Base-by-base conservation (phyloP, 2,797 vertebrate species). In the Molothrus ater region DNA sequence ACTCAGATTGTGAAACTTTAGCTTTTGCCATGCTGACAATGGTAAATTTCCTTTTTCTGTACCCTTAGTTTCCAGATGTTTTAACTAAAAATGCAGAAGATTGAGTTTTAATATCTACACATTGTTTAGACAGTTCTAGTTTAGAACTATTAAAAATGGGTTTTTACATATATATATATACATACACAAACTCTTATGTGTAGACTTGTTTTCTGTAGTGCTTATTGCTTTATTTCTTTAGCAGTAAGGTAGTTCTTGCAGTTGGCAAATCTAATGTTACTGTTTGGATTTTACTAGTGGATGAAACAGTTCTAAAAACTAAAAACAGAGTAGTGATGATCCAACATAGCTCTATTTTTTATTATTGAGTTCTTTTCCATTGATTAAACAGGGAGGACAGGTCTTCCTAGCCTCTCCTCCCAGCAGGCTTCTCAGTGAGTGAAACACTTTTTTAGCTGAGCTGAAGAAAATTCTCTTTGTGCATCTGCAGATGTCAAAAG, bases 401-500 rank as follows among this genome's bases (percentile, higher is more conserved):
- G 31, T 80, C 38, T 88, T 87, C 57, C 25, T 64, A 31, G 63
- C 31, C 4, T 79, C 4, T 69, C 13, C 6, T 93, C 21, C 17
- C 63, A 81, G 38, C 2, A 5, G 71, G 59, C 42, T 89, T 91
- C 68, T 72, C 45, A 31, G 31, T 80, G 63, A 75, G 56, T 32
- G 54, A 85, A 70, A 32, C 36, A 85, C 24, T 85, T 91, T 48
- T 8, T 88, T 84, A 76, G 60, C 74, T 89, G 74, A 94, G 74
- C 68, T 89, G 36, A 93, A 85, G 84, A 70, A 88, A 92, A 92
- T 73, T 45, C 29, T 73, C 63, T 82, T 57, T 84, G 73, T 81
- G 63, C 78, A 42, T 95, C 74, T 93, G 86, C 60, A 82, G 81
- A 48, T 95, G 84, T 93, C 59, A 83, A 65, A 93, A 94, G 63